Percentiles rank a stretch among this genome's conserved stretches.
Conservation (phyloP, 2,888 invertebrate genomes). For the Ethmia dodecea region DNA sequence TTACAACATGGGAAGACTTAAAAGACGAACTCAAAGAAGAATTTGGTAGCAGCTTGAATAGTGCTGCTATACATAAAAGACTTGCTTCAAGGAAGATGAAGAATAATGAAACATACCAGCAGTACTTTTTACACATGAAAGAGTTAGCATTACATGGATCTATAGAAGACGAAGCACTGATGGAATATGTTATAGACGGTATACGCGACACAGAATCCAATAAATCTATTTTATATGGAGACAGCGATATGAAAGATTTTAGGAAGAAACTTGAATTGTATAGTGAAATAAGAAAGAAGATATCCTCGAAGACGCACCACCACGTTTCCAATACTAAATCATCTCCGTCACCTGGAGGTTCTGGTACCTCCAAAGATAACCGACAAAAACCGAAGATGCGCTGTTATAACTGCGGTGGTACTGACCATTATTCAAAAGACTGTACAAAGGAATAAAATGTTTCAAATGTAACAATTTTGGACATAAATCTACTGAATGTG, state of each 20-base stretch:
- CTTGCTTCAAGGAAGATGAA: conserved; percentile 20
- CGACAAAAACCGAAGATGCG: conserved; percentile 6
- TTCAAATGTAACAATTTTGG: conserved; percentile 27
- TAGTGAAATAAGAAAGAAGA: conserved; percentile 13
- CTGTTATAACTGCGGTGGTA: conserved; percentile 21
- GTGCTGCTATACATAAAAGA: conserved; percentile 5
- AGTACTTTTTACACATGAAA: conserved; percentile 39
- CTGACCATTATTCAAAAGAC: conserved; percentile 12
- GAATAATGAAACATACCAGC: conserved; percentile 32
- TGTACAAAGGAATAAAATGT: conserved; percentile 28
- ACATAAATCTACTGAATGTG: conserved; percentile 19
- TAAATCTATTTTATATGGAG: conserved; percentile 23
- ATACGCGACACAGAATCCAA: conserved; percentile 27
- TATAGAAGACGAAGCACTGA: conserved; percentile 34
- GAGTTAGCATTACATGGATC: conserved; percentile 36
- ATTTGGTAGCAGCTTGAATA: conserved; percentile 11
- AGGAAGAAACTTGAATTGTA: conserved; percentile 17
- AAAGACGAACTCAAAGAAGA: conserved; percentile 10
- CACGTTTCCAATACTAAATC: not conserved
- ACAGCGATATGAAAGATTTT: conserved; percentile 19
- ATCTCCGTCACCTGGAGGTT: not conserved
- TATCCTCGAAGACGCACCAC: not conserved
- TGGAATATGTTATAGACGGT: conserved; percentile 44
- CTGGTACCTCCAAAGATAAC: not conserved
- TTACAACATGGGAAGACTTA: conserved; percentile 3